Conservation (phyloP, 1,140 invertebrate genomes). For the Dinoponera quadriceps region DNA sequence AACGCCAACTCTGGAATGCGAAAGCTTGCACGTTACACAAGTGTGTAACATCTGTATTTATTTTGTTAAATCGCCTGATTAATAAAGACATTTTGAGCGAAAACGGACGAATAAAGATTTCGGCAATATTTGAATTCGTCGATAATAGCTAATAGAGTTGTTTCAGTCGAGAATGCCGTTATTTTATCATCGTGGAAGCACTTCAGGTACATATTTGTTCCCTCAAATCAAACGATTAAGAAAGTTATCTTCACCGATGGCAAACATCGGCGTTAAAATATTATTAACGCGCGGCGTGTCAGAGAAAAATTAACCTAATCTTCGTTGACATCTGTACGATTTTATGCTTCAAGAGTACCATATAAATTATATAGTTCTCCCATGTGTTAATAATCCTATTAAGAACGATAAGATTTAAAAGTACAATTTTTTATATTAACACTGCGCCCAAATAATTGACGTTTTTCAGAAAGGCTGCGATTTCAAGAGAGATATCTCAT, state of each 20-base stretch:
- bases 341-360: background rate
- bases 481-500: background rate
- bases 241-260: conserved; percentile 7
- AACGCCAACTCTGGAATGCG: background rate
- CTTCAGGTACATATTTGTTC: conserved; percentile 6
- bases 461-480: background rate
- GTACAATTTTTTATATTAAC: background rate
- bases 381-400: conserved; percentile 2
- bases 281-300: background rate
- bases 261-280: conserved; percentile 5
- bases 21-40: conserved; percentile 48
- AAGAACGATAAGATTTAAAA: conserved; percentile 3
- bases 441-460: conserved; percentile 1
- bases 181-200: background rate
- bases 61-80: conserved; percentile 56
- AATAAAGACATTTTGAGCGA: conserved; percentile 48
- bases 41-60: conserved; percentile 65
- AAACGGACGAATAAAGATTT: conserved; percentile 2
- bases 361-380: background rate
- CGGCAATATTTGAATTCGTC: conserved; percentile 22
- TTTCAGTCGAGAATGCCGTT: conserved; percentile 12
- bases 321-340: background rate
- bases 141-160: conserved; percentile 17
- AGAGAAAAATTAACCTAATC: background rate
- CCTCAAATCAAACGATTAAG: conserved; percentile 24